Evolutionary conservation across 2,888 invertebrate species (phyloP).

Genomic region (Scaptomyza reducta): DNA sequence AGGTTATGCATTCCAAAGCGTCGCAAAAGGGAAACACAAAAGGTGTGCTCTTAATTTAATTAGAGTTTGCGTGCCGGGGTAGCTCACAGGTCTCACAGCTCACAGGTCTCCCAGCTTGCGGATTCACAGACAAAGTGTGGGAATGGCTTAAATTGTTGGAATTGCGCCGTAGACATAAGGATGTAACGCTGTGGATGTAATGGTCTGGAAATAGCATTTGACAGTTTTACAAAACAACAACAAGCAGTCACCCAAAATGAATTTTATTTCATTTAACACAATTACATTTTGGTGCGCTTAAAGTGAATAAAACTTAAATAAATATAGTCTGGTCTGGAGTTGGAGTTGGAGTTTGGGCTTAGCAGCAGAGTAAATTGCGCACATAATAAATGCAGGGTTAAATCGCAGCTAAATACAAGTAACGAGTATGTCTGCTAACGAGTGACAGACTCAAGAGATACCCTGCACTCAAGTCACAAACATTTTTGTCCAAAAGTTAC

Average conservation of each 20-base stretch:
- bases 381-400: constrained; percentile 64
- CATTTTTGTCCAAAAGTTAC: no score
- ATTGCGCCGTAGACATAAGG: constrained; percentile 27
- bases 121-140: constrained; percentile 15
- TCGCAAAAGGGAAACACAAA: constrained; percentile 49
- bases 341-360: background rate
- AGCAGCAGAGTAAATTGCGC: background rate
- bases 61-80: constrained; percentile 60
- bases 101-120: background rate
- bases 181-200: constrained; percentile 57
- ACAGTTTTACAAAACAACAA: constrained; percentile 37
- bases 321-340: constrained; percentile 40
- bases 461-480: background rate
- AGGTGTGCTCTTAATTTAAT: constrained; percentile 79
- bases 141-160: constrained; percentile 22
- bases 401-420: constrained; percentile 52
- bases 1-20: constrained; percentile 49
- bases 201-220: constrained; percentile 77
- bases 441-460: background rate
- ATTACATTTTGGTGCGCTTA: constrained; percentile 66
- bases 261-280: constrained; percentile 75
- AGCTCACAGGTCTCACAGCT: background rate
- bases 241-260: constrained; percentile 51
- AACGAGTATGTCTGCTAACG: no score
- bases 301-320: constrained; percentile 73